A percentile compares a stretch with the other conserved stretches of the same genome.
These are phyloP conservation scores for Monoplex corrugatus DNA, from an alignment of 2,888 invertebrate genomes.

Conservation along the genomic window DNA sequence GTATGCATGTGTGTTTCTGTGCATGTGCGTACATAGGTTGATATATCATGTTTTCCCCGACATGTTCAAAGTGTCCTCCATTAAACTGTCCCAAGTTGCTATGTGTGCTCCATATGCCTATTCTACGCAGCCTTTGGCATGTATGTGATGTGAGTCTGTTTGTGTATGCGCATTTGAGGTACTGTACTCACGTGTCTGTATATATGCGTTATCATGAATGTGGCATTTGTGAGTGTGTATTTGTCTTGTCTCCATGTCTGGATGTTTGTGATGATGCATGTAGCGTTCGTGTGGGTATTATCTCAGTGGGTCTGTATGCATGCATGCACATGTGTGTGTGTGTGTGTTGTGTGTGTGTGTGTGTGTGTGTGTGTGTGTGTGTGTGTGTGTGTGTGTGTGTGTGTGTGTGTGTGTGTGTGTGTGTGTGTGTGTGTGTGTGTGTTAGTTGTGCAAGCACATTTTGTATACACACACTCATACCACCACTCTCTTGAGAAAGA, in stretches of 20 bases:
- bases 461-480: too few species aligned
- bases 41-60: too few species aligned
- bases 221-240: neutral
- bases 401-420: neutral
- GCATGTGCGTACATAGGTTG: neutral
- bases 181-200: too few species aligned
- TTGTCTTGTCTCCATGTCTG: neutral
- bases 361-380: conserved; percentile 4
- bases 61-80: too few species aligned
- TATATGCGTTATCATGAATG: neutral
- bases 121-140: too few species aligned
- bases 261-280: too few species aligned
- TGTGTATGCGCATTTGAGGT: neutral
- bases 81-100: too few species aligned
- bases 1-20: neutral
- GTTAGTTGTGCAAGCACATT: too few species aligned
- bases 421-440: neutral
- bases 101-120: too few species aligned
- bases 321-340: neutral
- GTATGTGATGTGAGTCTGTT: neutral
- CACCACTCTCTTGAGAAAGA: too few species aligned
- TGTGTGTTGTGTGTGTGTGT: conserved; percentile 8
- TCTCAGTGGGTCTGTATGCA: neutral
- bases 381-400: neutral
- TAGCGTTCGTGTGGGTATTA: too few species aligned